Base-by-base conservation (phyloP, 2,888 invertebrate genomes). In the Lycia hirtaria region DNA sequence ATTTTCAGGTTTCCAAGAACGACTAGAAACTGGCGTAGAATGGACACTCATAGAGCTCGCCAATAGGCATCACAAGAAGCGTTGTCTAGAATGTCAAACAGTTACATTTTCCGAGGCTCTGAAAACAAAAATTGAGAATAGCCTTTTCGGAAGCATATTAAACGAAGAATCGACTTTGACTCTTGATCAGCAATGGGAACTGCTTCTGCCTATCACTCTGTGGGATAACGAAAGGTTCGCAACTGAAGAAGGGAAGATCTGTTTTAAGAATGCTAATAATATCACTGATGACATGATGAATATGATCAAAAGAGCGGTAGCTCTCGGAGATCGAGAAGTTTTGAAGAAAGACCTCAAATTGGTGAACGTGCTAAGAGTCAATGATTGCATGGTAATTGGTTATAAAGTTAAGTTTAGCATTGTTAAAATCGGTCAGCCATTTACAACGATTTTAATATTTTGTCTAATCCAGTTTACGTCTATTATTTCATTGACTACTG, bases 211-310 rank as follows among this genome's bases (percentile, higher is more conserved):
- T 0, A 74, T 81, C 19, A 75, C 70, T 2, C 45, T 87, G 14
- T 92, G 89, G 88, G 92, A 92, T 64, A 81, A 74, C 30, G 85
- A 87, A 12, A 86, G 76, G 54, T 84, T 85, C 62, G 71, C 79
- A 0, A 87, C 72, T 12, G 78, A 85, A 12, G 88, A 88, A 74
- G 76, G 68, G n/a, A 83, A 83, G 68, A 76, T 80, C 43, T 88
- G 88, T 59, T 91, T 87, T 38, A 61, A 69, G 6, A 81, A 64
- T 56, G 66, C 65, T 1, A 90, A 91, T 56, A 80, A 73, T 33
- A 70, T 89, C 5, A 87, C 86, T 2, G 84, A 90, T 40, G 64
- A 84, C 62, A 64, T 92, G 60, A 53, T 79, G 0, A 70, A 72
- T 10, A 55, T 90, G 30, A 80, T 90, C 19, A 81, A 80, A 58